phyloP scores from a whole-genome alignment of 1,140 invertebrate genomes.

The Drosophila malerkotliana region DNA sequence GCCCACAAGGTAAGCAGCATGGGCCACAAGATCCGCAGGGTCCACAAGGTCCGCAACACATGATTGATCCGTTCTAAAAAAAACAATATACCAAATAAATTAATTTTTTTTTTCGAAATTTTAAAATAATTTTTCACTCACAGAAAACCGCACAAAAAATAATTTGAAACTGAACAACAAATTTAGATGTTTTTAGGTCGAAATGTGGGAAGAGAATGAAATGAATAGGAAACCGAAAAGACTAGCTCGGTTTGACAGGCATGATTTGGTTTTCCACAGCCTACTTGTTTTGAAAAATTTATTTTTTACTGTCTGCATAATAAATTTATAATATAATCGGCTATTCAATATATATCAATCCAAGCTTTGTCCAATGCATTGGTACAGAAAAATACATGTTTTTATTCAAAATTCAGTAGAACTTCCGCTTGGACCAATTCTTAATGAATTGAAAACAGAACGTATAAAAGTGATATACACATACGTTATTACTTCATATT shows the following conservation, averaged over 20 bases:
- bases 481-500: too few relatives aligned
- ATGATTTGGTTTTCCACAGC: not conserved
- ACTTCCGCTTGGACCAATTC: slow-evolving; percentile 17
- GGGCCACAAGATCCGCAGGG: slow-evolving; percentile 15
- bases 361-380: not conserved
- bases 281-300: not conserved
- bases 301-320: not conserved
- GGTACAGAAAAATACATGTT: too few relatives aligned
- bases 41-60: slow-evolving; percentile 31
- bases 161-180: slow-evolving; percentile 30
- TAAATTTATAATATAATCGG: not conserved
- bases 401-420: slow-evolving; percentile 17
- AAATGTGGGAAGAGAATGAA: slow-evolving; percentile 10
- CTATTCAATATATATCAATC: not conserved
- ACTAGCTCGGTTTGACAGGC: slow-evolving; percentile 21
- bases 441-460: not conserved
- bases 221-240: not conserved
- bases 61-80: slow-evolving; percentile 8
- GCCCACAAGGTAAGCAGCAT: slow-evolving; percentile 19
- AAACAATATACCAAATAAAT: not conserved
- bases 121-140: slow-evolving; percentile 3
- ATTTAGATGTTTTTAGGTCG: slow-evolving; percentile 16
- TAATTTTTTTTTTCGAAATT: not conserved
- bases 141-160: slow-evolving; percentile 25
- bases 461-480: not conserved